These are phyloP conservation scores for Tragelaphus buxtoni DNA, from an alignment of 2,113 vertebrate species.

Conservation along the genomic window DNA sequence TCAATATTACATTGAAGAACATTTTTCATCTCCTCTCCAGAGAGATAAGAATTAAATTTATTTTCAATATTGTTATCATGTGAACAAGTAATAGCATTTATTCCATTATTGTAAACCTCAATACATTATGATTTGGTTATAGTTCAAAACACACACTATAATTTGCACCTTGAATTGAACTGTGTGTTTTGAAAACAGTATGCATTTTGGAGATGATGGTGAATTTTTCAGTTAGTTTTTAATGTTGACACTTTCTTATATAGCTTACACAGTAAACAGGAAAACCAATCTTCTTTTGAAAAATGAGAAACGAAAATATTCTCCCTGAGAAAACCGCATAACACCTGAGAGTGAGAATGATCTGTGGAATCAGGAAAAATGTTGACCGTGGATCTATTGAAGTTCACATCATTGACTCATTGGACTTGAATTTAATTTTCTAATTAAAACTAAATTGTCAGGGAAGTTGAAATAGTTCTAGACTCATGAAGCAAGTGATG, in stretches of 20 bases:
- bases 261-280: neutral
- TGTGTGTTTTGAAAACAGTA: neutral
- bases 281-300: neutral
- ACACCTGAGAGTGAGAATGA: neutral
- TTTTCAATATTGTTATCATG: neutral
- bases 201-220: neutral
- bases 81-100: neutral
- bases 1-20: neutral
- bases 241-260: neutral
- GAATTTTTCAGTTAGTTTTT: neutral
- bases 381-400: neutral
- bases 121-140: neutral
- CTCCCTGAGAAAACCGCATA: neutral
- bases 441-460: neutral
- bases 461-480: neutral
- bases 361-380: neutral
- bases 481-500: neutral
- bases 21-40: neutral
- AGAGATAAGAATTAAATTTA: slow-evolving; percentile 7
- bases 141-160: neutral
- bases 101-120: neutral
- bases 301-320: neutral
- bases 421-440: neutral
- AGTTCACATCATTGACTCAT: neutral
- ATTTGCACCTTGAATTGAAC: neutral